A percentile compares a stretch with the other conserved stretches of the same genome.
These are phyloP conservation scores for Microtus pennsylvanicus DNA, from an alignment of 2,113 vertebrate species.

Conservation along the genomic window DNA sequence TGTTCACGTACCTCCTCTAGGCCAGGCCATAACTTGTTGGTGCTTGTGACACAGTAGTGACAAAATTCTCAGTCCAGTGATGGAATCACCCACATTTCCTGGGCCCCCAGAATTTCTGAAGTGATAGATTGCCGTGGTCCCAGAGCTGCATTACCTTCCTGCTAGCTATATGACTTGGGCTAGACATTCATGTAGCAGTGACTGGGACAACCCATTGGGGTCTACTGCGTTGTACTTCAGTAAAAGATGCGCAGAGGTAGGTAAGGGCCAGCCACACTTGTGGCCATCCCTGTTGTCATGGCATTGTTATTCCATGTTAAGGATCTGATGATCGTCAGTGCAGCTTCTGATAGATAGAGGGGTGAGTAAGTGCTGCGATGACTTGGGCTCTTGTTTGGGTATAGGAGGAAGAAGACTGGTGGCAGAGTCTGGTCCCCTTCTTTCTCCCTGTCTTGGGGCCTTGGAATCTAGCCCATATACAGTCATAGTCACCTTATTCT, in stretches of 20 bases:
- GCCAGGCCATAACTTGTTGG: background rate
- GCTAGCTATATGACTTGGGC: background rate
- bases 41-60: background rate
- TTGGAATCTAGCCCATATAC: background rate
- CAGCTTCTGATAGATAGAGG: slow-evolving; percentile 2
- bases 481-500: background rate
- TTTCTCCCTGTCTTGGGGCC: background rate
- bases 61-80: background rate
- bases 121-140: background rate
- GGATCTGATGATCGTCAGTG: background rate
- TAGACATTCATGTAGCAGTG: background rate
- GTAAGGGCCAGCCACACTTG: background rate
- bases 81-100: background rate
- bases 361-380: background rate
- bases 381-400: background rate
- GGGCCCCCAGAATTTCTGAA: background rate
- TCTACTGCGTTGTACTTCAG: background rate
- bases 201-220: background rate
- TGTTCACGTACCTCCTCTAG: background rate
- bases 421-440: background rate
- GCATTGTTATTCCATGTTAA: no score
- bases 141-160: background rate
- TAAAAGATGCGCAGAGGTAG: background rate
- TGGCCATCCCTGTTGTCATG: background rate
- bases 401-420: background rate